Base-by-base conservation (phyloP, 1,140 invertebrate species). In the Colletes gigas region DNA sequence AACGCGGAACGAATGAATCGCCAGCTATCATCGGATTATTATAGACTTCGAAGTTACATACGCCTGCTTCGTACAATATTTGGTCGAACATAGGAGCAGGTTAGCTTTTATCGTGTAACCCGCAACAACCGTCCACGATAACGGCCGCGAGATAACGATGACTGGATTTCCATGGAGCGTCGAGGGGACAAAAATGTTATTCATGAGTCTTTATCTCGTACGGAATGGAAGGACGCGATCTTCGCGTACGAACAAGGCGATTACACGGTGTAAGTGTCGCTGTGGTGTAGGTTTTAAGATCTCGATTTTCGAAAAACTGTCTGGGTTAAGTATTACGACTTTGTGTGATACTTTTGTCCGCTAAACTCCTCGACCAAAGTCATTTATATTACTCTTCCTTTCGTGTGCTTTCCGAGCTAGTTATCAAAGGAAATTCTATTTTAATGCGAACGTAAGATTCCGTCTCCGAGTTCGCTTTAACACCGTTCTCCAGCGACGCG, bases 131-230 rank as follows among this genome's bases (percentile, higher is more conserved):
- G 69, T 57, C 81, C 55, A 54, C 41, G 85, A 87, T 85, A 87
- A 83, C 59, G 62, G 12, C 44, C 54, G 1, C 30, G 21, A 86
- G 85, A 87, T 87, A 87, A 85, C 69, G 10, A 52, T 39, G 47
- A 63, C 14, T 59, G 69, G 72, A 78, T 85, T 83, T 83, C 73
- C 63, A 44, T 83, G 86, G 83, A 85, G 50, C 71, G 76, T 88
- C 88, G 55, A 76, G 30, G 15, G 55, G 67, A 87, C 81, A 87
- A 83, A 86, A 87, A 69, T 84, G 55, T 82, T 88, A 83, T 88
- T 88, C 77, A 88, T 59, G 66, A 21, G n/a, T 17, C 47, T 87
- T 87, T 85, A 88, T 87, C 85, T 70, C 39, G 17, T 60, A 62
- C n/a, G 54, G 44, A 6, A 67, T 17, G 71, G 73, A 63, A 55